phyloP scores from a whole-genome alignment of 2,113 vertebrate species.

The Heptranchias perlo region DNA sequence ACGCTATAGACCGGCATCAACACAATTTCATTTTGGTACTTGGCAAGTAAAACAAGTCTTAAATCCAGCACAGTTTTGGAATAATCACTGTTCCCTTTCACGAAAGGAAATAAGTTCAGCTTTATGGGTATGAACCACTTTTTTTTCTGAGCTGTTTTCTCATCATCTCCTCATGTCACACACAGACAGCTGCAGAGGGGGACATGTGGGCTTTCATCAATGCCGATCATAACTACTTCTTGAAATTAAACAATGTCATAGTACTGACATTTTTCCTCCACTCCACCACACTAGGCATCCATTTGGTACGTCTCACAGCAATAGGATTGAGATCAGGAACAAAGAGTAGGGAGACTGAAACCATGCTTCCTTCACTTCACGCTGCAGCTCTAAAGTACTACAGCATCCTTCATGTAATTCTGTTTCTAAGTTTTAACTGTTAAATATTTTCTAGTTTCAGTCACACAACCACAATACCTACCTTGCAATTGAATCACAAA shows the following conservation, averaged over 20 bases:
- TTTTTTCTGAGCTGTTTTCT: not conserved
- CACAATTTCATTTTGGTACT: not conserved
- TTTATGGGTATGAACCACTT: not conserved
- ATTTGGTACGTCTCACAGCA: not conserved
- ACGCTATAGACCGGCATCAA: no score
- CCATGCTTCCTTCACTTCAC: not conserved
- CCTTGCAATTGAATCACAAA: not conserved
- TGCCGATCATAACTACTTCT: not conserved
- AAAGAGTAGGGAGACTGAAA: not conserved
- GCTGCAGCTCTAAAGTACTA: not conserved
- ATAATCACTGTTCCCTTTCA: no score
- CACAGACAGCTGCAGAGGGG: not conserved
- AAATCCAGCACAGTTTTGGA: not conserved
- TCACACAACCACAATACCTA: not conserved
- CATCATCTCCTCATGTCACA: not conserved
- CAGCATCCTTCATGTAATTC: not conserved
- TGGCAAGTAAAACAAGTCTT: not conserved
- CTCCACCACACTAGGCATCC: not conserved
- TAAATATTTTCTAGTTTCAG: not conserved
- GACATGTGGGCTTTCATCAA: not conserved
- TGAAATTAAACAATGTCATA: not conserved
- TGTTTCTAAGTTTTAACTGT: no score
- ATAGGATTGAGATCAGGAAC: not conserved
- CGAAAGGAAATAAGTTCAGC: no score
- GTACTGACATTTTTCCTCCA: not conserved